Evolutionary conservation across 2,113 vertebrate genomes (phyloP), one percentile per base, ranked within the genome.

Genomic region (Eupsittula cactorum): DNA sequence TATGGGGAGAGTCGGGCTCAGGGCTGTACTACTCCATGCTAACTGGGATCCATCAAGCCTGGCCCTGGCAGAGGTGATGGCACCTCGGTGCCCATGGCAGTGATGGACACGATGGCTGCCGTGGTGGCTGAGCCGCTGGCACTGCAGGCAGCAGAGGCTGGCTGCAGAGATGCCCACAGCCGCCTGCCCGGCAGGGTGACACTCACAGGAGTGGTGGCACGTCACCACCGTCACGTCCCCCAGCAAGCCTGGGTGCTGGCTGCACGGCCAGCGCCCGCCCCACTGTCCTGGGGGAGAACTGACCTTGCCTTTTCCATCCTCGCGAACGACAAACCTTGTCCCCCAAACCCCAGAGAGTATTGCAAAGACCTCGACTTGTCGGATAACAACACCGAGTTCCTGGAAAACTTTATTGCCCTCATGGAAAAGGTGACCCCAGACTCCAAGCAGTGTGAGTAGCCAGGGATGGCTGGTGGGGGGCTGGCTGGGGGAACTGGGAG

Each of bases 371-470:
- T 99, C 97, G 99, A 99, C 97, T 98, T 99, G 95, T 99, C 99
- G 75, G 98, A 98, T 98, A 99, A 99, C 98, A 99, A 99, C 98
- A 99, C 99, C 0, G 99, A 99, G 95, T 99, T 99, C 97, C 98
- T 99, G 97, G 98, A 99, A 89, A 99, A 99, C 98, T 99, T 99
- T 98, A 99, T 99, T 88, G 98, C 99, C 87, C 99, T 99, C 78
- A 99, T 99, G 99, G 99, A 99, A 98, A 99, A 99, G 98, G 99
- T 99, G 98, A 99, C 99, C 28, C 99, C 99, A 18, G 99, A 99
- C 97, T 99, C 99, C 96, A 99, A 99, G 98, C 99, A 99, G 98
- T 99, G 99, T 99, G 97, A 99, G 99, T 98, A 97, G 62, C 75
- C 5, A 7, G 69, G 64, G 71, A 29, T 29, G 29, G 73, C 37